Percentiles rank a stretch among this genome's conserved stretches.
Evolutionary conservation across 2,888 invertebrate genomes (phyloP).

Genomic region (Drosophila limbata): DNA sequence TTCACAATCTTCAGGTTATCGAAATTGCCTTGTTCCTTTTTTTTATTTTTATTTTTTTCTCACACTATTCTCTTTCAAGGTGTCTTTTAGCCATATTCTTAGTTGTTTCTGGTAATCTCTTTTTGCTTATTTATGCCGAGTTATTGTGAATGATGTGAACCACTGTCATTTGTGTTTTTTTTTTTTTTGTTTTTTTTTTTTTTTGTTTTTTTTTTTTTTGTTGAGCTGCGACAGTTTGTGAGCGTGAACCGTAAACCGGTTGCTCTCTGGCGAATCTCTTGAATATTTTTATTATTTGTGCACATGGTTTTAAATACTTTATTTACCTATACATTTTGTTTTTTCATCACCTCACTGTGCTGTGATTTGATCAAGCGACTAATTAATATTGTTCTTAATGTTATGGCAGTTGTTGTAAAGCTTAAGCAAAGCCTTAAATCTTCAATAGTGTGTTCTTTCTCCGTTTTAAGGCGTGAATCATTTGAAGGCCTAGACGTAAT

Average conservation of each 20-base stretch:
- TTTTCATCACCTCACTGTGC: slow-evolving; percentile 10
- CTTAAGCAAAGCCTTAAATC: slow-evolving; percentile 14
- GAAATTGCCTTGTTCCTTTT: not conserved
- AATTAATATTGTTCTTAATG: slow-evolving; percentile 39
- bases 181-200: slow-evolving; percentile 4
- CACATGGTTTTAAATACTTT: slow-evolving; percentile 53
- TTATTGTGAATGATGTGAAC: slow-evolving; percentile 49
- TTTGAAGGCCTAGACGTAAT: slow-evolving; percentile 36
- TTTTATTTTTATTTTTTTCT: not conserved
- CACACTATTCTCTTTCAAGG: slow-evolving; percentile 32
- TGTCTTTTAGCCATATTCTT: slow-evolving; percentile 7
- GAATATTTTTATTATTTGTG: slow-evolving; percentile 26
- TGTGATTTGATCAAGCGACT: slow-evolving; percentile 25
- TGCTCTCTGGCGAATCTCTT: slow-evolving; percentile 23
- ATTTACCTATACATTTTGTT: slow-evolving; percentile 46
- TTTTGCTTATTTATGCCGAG: slow-evolving; percentile 16
- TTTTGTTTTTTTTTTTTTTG: slow-evolving; percentile 2
- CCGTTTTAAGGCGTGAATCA: slow-evolving; percentile 24
- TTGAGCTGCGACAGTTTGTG: slow-evolving; percentile 57
- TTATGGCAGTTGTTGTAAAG: slow-evolving; percentile 27
- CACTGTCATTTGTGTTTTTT: slow-evolving; percentile 63
- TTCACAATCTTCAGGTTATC: not conserved
- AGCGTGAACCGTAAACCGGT: slow-evolving; percentile 59
- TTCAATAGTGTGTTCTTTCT: slow-evolving; percentile 10
- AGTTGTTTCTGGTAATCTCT: slow-evolving; percentile 32